Evolutionary conservation across 1,140 invertebrate genomes (phyloP).

Genomic region (Mercenaria mercenaria): DNA sequence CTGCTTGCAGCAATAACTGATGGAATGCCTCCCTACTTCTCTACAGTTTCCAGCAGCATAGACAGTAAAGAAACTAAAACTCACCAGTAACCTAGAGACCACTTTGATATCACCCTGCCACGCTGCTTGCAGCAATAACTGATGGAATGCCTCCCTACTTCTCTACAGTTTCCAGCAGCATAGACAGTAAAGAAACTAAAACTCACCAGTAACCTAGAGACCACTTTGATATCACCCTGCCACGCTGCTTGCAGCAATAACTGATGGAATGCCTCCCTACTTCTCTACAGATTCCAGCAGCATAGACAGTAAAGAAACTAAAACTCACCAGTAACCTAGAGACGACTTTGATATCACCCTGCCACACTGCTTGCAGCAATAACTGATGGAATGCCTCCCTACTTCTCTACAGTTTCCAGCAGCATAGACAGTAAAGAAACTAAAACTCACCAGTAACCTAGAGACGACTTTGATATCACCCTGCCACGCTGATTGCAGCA

Average conservation of each 20-base stretch:
- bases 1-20: conserved; percentile 81
- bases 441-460: conserved; percentile 80
- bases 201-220: conserved; percentile 82
- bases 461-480: conserved; percentile 81
- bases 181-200: conserved; percentile 71
- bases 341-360: conserved; percentile 82
- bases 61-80: conserved; percentile 72
- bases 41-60: conserved; percentile 81
- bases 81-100: conserved; percentile 82
- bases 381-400: conserved; percentile 77
- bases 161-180: conserved; percentile 82
- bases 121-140: conserved; percentile 82
- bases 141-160: conserved; percentile 75
- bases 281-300: conserved; percentile 81
- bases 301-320: conserved; percentile 74
- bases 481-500: conserved; percentile 85
- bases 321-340: conserved; percentile 80
- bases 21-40: conserved; percentile 76
- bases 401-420: conserved; percentile 79
- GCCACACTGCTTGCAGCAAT: conserved; percentile 84
- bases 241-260: conserved; percentile 83
- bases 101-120: conserved; percentile 84
- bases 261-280: conserved; percentile 76
- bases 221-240: conserved; percentile 83
- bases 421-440: conserved; percentile 77